Conservation (phyloP, 2,888 invertebrate species). For the Drosophila parthenogenetica region DNA sequence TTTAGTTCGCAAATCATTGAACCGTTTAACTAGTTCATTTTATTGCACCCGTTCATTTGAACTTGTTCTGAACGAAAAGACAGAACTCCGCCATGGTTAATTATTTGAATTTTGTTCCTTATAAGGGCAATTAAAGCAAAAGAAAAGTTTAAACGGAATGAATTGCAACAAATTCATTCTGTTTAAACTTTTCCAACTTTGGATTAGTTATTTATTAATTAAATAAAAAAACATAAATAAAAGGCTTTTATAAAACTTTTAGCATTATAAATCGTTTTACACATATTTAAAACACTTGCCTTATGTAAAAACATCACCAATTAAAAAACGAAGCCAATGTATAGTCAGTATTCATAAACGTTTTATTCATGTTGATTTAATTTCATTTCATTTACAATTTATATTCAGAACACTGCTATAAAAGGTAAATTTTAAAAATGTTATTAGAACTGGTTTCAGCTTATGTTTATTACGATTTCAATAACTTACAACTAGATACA, state of each 20-base stretch:
- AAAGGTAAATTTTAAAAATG: conserved; percentile 32
- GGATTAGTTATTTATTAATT: no score
- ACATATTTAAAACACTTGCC: no score
- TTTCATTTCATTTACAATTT: conserved; percentile 31
- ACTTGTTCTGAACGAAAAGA: conserved; percentile 2
- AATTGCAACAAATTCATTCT: no score
- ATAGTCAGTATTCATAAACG: conserved; percentile 25
- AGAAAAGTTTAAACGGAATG: no score
- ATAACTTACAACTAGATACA: conserved; percentile 73
- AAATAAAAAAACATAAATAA: no score
- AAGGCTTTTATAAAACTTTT: no score
- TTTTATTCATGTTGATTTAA: conserved; percentile 24
- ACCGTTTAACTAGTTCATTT: conserved; percentile 2
- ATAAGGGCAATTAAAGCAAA: no score
- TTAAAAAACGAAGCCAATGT: neutral
- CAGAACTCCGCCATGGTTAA: neutral
- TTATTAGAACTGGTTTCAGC: conserved; percentile 67
- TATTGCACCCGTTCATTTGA: conserved; percentile 7
- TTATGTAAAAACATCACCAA: no score
- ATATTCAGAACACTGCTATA: conserved; percentile 37
- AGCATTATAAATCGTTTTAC: no score
- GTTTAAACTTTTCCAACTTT: no score
- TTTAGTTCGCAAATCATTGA: conserved; percentile 1
- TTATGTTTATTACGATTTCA: conserved; percentile 74
- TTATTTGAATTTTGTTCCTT: neutral